Percentiles rank a stretch among this genome's conserved stretches.
phyloP scores from a whole-genome alignment of 2,797 vertebrate species.

The Cryptoblepharus egeriae region DNA sequence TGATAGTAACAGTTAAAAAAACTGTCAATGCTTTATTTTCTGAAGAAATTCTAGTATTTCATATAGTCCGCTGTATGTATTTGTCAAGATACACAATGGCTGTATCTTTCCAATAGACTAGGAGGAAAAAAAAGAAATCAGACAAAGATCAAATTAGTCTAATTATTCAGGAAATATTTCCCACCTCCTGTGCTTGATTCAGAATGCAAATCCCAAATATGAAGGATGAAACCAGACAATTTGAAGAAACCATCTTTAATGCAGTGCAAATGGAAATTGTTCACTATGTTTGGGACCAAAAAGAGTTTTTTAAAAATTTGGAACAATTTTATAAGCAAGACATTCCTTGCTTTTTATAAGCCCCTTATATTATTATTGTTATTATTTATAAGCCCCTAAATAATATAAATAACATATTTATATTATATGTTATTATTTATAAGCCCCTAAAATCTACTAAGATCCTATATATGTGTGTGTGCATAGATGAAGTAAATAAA shows the following conservation, averaged over 20 bases:
- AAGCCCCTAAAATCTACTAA: neutral
- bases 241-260: neutral
- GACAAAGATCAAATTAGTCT: too few species aligned
- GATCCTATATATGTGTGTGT: too few species aligned
- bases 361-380: too few species aligned
- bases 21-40: too few species aligned
- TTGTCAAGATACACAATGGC: too few species aligned
- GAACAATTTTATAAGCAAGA: conserved; percentile 17
- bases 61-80: too few species aligned
- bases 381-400: conserved; percentile 3
- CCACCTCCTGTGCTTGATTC: neutral
- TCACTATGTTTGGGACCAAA: conserved; percentile 12
- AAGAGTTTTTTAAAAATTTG: conserved; percentile 11
- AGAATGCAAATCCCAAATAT: neutral
- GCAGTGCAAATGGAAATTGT: neutral
- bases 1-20: too few species aligned
- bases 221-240: neutral
- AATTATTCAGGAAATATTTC: too few species aligned
- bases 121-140: too few species aligned
- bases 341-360: conserved; percentile 8
- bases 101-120: too few species aligned
- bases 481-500: neutral
- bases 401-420: too few species aligned
- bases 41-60: too few species aligned
- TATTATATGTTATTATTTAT: conserved; percentile 17